Base-by-base conservation (phyloP, 1,140 invertebrate genomes). In the silkworm (Bombyx mori) region DNA sequence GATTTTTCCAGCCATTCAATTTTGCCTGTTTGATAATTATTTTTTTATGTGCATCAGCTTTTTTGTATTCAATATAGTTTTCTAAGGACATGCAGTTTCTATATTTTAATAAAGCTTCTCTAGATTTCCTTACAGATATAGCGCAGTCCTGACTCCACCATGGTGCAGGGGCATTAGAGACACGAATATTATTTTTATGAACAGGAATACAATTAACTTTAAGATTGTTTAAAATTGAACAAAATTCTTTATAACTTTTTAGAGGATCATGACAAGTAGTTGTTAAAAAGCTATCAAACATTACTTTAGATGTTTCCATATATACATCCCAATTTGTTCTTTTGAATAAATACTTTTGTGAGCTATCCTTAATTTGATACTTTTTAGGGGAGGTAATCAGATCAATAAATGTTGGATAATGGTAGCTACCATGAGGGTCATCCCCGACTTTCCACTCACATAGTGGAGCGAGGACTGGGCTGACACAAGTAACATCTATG, bases 361-460 rank as follows among this genome's bases (percentile, higher is more conserved):
- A 18, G 12, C 12, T 18, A 18, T 18, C 12, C 12, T 18, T 18
- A 18, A 18, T 18, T 18, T 18, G 12, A 18, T 18, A 18, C 12
- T 18, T 18, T 18, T 18, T 18, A 18, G 12, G 12, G 12, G 12
- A 18, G 12, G 12, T 43, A n/a, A 18, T 18, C 43, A 8, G 7
- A 7, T 53, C 35, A 53, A 44, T 9, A n/a, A 53, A 1, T 7
- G 52, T 53, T 6, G 35, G 52, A 42, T 42, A 44, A n/a, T 53
- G 52, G 43, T 53, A 53, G 43, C 52, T 53, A 53, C 52, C 52
- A 26, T 42, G 42, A 7, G 52, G 52, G n/a, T 53, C 52, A 43
- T 43, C 42, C 43, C 43, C 8, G 6, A 53, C 52, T 4, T 53
- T n/a, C 52, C 52, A 53, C n/a, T 53, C 12, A 12, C 35, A 53